Evolutionary conservation across 2,888 invertebrate species (phyloP), one percentile per base, ranked within the genome.

Genomic region (Lumbricus terrestris): DNA sequence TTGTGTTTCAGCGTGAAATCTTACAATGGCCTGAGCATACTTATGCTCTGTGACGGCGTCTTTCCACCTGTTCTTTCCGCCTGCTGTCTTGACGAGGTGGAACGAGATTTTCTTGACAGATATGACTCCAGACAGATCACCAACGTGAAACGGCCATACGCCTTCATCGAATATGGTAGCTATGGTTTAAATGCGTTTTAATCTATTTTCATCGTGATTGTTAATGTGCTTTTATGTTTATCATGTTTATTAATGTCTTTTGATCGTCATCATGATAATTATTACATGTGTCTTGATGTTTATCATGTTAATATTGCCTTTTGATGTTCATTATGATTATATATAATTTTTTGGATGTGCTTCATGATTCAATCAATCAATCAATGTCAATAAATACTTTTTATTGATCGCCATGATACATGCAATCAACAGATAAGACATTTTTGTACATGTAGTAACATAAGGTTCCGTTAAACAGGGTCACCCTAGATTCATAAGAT

Each of bases 161-260:
- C 94, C 88, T 95, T 95, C 91, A 95, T 95, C 90, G 95, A 95
- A 91, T 95, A 95, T 93, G 95, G 95, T 95, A 93, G 34, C 85
- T 35, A 35, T 11, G n/a, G 69, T 69, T 69, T n/a, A 69, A 54
- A 69, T 69, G 69, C n/a, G n/a, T 69, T n/a, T 69, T n/a, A n/a
- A 47, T 47, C 23, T 47, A n/a, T n/a, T n/a, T n/a, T n/a, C n/a
- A n/a, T 47, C 23, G 23, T 47, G 47, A 23, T 20, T 47, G 20
- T 47, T 23, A 47, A 13, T 47, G 47, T 47, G 47, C 23, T 47
- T 47, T 11, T 3, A 47, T 47, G 47, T 47, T 47, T 47, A 47
- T 47, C 40, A 16, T 13, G 40, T 13, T 13, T 40, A 38, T 38
- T 5, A 38, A 11, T 18, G 47, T 13, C 18, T 47, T 47, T 11